phyloP scores from a whole-genome alignment of 2,113 vertebrate species.

The Mirza zaza region DNA sequence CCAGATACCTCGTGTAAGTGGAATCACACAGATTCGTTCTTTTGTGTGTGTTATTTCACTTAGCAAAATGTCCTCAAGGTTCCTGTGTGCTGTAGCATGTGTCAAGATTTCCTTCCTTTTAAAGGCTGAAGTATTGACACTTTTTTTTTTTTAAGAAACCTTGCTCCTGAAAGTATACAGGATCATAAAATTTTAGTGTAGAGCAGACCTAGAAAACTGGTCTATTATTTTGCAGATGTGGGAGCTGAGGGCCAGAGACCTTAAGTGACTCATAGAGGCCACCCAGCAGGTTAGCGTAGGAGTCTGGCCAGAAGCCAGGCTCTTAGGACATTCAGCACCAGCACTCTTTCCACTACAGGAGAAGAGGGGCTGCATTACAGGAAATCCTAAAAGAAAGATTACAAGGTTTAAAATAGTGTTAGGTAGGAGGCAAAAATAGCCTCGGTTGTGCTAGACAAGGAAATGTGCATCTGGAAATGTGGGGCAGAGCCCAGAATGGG shows the following conservation, averaged over 20 bases:
- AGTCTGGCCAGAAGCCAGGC: background rate
- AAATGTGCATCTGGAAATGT: background rate
- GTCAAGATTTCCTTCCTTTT: background rate
- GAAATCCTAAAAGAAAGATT: background rate
- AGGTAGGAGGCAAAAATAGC: background rate
- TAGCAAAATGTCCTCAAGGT: background rate
- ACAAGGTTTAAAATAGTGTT: background rate
- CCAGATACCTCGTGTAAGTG: background rate
- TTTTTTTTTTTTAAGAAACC: background rate
- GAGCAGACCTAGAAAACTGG: background rate
- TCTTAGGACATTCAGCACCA: background rate
- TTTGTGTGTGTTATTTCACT: background rate
- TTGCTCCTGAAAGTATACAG: background rate
- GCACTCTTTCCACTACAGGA: background rate
- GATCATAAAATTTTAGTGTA: background rate
- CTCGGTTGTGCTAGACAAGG: background rate
- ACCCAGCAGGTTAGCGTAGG: background rate
- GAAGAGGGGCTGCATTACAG: background rate
- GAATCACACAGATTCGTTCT: background rate
- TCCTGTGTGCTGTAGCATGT: background rate
- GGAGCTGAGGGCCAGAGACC: background rate
- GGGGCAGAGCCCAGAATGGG: background rate
- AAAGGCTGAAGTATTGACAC: background rate
- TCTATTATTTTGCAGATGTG: background rate
- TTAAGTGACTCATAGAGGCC: background rate